Base-by-base conservation (phyloP, 2,797 vertebrate genomes). In the Melanotaenia maccullochi region DNA sequence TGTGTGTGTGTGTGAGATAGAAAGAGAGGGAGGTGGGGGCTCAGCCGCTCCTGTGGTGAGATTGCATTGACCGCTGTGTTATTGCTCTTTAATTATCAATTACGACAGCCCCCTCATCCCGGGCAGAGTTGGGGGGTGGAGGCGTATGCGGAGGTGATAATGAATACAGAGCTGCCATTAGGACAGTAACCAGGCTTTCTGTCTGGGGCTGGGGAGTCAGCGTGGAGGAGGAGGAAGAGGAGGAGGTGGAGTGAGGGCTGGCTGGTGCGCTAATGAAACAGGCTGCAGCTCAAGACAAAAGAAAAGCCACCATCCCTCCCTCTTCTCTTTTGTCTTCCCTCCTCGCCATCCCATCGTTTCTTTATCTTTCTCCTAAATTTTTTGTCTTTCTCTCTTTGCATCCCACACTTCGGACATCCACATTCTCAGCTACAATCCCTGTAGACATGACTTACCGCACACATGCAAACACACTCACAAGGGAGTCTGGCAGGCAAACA, bases 31-130 rank as follows among this genome's bases (percentile, higher is more conserved):
- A 66, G 74, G 85, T 71, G 85, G 83, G 85, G 84, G 86, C 77
- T 87, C 75, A 70, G 70, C 84, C 76, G 9, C 91, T 92, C 93
- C 92, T 89, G 90, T 38, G 75, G 93, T 78, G 93, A 91, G 91
- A 94, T 91, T 93, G 92, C 92, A 91, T 92, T 92, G 93, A 92
- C 93, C 92, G 92, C 93, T 94, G 93, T 92, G 93, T 94, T 94
- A 94, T 94, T 95, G 93, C 89, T 93, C 90, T 94, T 95, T 94
- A 95, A 95, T 94, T 94, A 95, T 94, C 94, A 95, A 95, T 94
- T 94, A 95, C 81, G 28, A 88, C 82, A 81, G 83, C 81, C 85
- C 87, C 81, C 89, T 86, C 83, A 68, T 85, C 87, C 72, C 68
- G 55, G 68, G 81, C 75, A 61, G 87, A 81, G 82, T 79, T 75